Evolutionary conservation across 2,797 vertebrate genomes (phyloP), one percentile per base, ranked within the genome.

Genomic region (Muscicapa striata): DNA sequence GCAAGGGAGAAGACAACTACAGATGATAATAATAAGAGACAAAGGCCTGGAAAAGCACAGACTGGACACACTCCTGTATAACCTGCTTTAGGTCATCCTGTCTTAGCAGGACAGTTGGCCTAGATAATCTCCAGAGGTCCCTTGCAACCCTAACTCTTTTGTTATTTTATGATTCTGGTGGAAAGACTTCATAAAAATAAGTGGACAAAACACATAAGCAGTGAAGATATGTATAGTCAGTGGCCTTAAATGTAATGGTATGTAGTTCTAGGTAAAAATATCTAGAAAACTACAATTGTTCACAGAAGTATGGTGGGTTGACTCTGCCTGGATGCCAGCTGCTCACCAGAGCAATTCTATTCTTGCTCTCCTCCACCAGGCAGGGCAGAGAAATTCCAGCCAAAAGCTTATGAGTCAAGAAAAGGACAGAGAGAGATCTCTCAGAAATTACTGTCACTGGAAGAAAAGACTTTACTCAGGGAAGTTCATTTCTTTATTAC

Each of bases 351-450:
- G 23, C 8, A 4, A 0, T 4, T 51, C 16, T 61, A 3, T n/a
- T 23, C 16, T 34, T 82, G 1, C 8, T 10, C 3, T 61, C 3
- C 13, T 66, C 19, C 38, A 19, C 18, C 11, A 4, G 5, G 11
- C 23, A 41, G 11, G 2, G 6, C 2, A 36, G 8, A 20, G 6
- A 68, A 69, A 61, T 55, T 15, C 55, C 3, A 9, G 17, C 3
- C 2, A 27, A 62, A 57, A 6, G 10, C 6, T 58, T 1, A 0
- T n/a, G 16, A 15, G 22, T 30, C 0, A 0, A 66, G 19, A 7
- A 36, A 68, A 69, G 13, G n/a, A 30, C 14, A 64, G 5, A 15
- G 6, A 78, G 32, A 29, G 6, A 40, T 52, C 27, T 61, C 12
- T 23, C 24, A 34, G 1, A n/a, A 46, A 1, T 49, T 73, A 27